Evolutionary conservation across 1,140 invertebrate species (phyloP), one percentile per base, ranked within the genome.

Genomic region (Monomorium pharaonis): DNA sequence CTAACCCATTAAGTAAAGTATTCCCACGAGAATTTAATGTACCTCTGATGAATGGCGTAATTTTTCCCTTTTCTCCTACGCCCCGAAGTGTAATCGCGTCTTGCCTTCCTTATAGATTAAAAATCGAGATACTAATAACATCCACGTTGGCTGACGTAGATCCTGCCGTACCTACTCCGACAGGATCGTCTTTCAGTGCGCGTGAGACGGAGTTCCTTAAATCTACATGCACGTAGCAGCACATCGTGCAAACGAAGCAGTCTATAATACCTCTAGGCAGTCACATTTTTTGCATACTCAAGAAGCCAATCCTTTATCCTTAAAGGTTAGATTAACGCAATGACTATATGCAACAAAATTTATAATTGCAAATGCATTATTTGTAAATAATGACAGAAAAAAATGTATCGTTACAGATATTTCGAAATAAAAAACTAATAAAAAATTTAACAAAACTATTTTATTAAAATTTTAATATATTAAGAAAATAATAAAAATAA

Each of bases 241-340:
- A 24, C 33, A 42, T 54, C 49, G 62, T 51, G 60, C 58, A 58
- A 74, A 88, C 49, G 47, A 88, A 63, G 49, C 72, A 86, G 58
- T 56, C 77, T 49, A 84, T 86, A 89, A 89, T 78, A 72, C 84
- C 44, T 54, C 84, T 75, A 86, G 88, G 75, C 87, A 74, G 85
- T 62, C 70, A 77, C 49, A 58, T 76, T 84, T 84, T 76, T 84
- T 49, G 69, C 54, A 78, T 83, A 83, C 78, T 9, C n/a, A 63
- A 80, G 33, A 49, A 70, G 21, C 75, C 62, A 89, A 89, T 89
- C 76, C 58, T 85, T 67, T 86, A 77, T 65, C 70, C 24, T 76
- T 49, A 69, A 83, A 84, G 84, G 70, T 86, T 85, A 77, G 84
- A 65, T 86, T 85, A 77, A 89, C 86, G 58, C 37, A 47, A 51